Evolutionary conservation across 2,888 invertebrate genomes (phyloP).

Genomic region (Bombylius discolor): DNA sequence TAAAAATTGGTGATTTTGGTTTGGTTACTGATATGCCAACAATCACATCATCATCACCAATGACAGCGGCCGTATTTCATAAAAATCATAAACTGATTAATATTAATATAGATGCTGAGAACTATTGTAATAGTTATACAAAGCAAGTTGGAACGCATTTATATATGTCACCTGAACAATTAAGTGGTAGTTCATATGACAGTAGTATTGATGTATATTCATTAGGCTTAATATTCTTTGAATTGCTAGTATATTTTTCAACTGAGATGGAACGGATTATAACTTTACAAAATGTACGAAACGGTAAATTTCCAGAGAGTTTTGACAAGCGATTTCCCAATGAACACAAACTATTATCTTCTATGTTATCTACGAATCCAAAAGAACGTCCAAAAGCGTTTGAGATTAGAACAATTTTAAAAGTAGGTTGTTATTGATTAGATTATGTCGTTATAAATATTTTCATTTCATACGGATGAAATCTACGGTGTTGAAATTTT

Average conservation of each 20-base stretch:
- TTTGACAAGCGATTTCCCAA: slow-evolving; percentile 51
- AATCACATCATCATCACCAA: background rate
- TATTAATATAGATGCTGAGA: background rate
- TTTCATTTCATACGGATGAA: too few species aligned
- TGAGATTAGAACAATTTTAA: slow-evolving; percentile 40
- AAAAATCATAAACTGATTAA: too few species aligned
- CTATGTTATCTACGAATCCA: slow-evolving; percentile 67
- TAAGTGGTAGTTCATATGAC: slow-evolving; percentile 58
- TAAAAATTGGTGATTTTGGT: slow-evolving; percentile 97
- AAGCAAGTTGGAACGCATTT: slow-evolving; percentile 71
- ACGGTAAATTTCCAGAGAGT: slow-evolving; percentile 52
- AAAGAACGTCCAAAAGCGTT: slow-evolving; percentile 59
- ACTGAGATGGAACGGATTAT: slow-evolving; percentile 82
- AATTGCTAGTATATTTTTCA: slow-evolving; percentile 74
- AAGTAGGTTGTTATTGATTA: too few species aligned
- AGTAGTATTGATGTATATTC: slow-evolving; percentile 94
- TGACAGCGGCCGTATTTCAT: background rate
- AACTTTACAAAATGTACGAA: slow-evolving; percentile 51
- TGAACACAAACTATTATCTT: slow-evolving; percentile 56
- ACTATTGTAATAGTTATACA: slow-evolving; percentile 39
- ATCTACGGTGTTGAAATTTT: too few species aligned
- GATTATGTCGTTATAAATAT: too few species aligned
- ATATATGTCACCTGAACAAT: slow-evolving; percentile 98
- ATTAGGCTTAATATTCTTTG: slow-evolving; percentile 85
- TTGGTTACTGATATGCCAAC: slow-evolving; percentile 66